A percentile compares a stretch with the other conserved stretches of the same genome.
Evolutionary conservation across 2,888 invertebrate species (phyloP).

Genomic region (Watsonalla cultraria): DNA sequence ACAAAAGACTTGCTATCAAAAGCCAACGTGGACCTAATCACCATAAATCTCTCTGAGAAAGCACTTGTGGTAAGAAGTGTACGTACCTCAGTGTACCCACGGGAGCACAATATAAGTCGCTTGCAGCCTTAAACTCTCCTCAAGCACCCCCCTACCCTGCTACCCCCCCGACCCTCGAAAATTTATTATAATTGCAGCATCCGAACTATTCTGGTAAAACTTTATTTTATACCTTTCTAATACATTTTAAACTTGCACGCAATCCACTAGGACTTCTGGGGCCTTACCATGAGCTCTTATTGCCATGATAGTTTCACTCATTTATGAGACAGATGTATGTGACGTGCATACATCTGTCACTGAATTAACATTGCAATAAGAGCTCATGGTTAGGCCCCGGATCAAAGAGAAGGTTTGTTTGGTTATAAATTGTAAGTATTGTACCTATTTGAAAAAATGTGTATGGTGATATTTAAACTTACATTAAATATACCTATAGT

Average conservation of each 20-base stretch:
- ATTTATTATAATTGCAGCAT: conserved; percentile 52
- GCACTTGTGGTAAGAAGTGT: conserved; percentile 10
- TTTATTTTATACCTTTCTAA: conserved; percentile 18
- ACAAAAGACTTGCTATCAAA: not conserved
- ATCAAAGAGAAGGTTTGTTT: too few species aligned
- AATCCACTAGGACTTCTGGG: too few species aligned
- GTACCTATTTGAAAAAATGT: too few species aligned
- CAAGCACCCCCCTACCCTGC: conserved; percentile 20
- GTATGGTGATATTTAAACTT: too few species aligned
- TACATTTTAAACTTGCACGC: conserved; percentile 3
- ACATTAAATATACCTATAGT: too few species aligned
- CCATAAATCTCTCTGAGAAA: not conserved
- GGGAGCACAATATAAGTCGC: conserved; percentile 39
- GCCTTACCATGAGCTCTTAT: too few species aligned
- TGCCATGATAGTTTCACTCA: too few species aligned
- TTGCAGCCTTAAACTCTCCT: conserved; percentile 39
- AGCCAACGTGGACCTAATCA: not conserved
- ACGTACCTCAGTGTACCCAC: conserved; percentile 30
- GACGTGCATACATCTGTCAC: too few species aligned
- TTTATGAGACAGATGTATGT: too few species aligned
- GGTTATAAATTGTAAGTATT: too few species aligned
- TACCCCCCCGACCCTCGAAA: conserved; percentile 26
- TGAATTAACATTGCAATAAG: too few species aligned
- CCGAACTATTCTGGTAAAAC: conserved; percentile 12
- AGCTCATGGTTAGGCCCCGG: too few species aligned